Evolutionary conservation across 1,140 invertebrate species (phyloP), one percentile per base, ranked within the genome.

Genomic region (Psix sp.): DNA sequence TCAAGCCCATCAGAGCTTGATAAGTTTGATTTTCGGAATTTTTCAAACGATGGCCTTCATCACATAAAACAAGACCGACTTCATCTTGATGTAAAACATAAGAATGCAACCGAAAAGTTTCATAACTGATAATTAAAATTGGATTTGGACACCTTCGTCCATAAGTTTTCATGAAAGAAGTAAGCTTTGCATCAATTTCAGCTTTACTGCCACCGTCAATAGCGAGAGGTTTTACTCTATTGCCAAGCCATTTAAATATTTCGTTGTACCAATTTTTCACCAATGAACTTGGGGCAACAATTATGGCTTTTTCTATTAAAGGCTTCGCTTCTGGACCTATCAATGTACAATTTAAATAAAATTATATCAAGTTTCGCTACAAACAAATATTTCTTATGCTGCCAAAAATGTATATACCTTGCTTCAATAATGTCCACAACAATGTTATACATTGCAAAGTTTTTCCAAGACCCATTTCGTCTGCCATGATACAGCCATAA

Each of bases 261-360:
- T 99, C 98, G 88, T 99, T 99, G 75, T 95, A 94, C 98, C 98
- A 99, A 88, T 99, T 99, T 86, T 98, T 98, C 0, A 99, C 98
- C 66, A 99, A 88, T 80, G 96, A 98, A 84, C 96, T 98, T 0
- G 98, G 98, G 40, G 96, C 94, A 0, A 99, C 98, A 74, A 99
- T 95, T 17, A 98, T 94, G 0, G 91, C 96, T 88, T 98, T 99
- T 10, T 93, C 92, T 72, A 98, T 96, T 1, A 92, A 91, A 0
- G 96, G 94, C 81, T 95, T 95, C 51, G 91, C 92, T 46, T 95
- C 91, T 0, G 94, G 93, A 7, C 95, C 84, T 85, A 13, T 13
- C 42, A 36, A 42, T 15, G 2, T 26, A 46, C 7, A 46, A n/a
- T n/a, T 42, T 9, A 14, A 29, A 21, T 52, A 14, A 40, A 39